Percentiles rank a stretch among this genome's conserved stretches.
Evolutionary conservation across 2,888 invertebrate species (phyloP).

Genomic region (Periphyllus acericola): DNA sequence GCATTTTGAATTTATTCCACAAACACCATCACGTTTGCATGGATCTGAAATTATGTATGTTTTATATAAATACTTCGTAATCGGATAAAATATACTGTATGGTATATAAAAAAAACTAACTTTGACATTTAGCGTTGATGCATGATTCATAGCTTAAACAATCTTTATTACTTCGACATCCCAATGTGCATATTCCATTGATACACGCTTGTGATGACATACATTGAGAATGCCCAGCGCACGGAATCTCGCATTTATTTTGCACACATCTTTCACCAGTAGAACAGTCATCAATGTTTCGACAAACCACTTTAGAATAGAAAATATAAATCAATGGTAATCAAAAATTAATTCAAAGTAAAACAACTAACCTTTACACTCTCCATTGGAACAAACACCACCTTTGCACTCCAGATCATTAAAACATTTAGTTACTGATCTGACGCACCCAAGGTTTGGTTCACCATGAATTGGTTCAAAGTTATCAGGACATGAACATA

Average conservation of each 20-base stretch:
- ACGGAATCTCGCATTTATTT: constrained; percentile 79
- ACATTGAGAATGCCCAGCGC: constrained; percentile 83
- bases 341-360: constrained; percentile 2
- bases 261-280: constrained; percentile 79
- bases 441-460: constrained; percentile 77
- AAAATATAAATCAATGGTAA: constrained; percentile 13
- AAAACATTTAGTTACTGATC: constrained; percentile 75
- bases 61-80: neutral
- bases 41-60: constrained; percentile 71
- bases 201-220: constrained; percentile 82
- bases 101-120: constrained; percentile 64
- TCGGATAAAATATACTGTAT: neutral
- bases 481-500: constrained; percentile 82
- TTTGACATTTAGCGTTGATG: constrained; percentile 82
- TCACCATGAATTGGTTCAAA: constrained; percentile 77
- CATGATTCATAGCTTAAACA: constrained; percentile 82
- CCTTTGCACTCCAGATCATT: constrained; percentile 81
- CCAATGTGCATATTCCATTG: constrained; percentile 81
- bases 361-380: constrained; percentile 75
- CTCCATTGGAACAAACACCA: constrained; percentile 82
- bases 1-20: constrained; percentile 87
- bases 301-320: constrained; percentile 64
- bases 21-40: constrained; percentile 79
- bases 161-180: constrained; percentile 85
- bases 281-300: constrained; percentile 66